Conservation (phyloP, 1,140 invertebrate species). For the Aphaenogaster floridana region DNA sequence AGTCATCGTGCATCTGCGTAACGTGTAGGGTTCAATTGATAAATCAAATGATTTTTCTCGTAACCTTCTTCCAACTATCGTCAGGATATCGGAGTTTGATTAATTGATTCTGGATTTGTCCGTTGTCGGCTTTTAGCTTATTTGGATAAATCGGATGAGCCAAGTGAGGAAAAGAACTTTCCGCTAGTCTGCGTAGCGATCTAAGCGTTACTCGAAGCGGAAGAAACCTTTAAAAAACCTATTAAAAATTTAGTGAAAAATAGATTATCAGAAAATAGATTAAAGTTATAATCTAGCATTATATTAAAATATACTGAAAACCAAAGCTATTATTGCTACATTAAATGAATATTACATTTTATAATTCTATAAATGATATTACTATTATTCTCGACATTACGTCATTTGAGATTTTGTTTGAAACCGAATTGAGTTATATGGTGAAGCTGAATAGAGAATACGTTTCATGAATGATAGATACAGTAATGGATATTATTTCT, state of each 20-base stretch:
- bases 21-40: constrained; percentile 26
- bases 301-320: background rate
- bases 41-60: constrained; percentile 44
- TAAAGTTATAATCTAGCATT: background rate
- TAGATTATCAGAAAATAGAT: background rate
- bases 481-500: background rate
- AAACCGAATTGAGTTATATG: background rate
- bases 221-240: background rate
- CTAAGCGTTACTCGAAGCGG: background rate
- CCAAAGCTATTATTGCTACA: background rate
- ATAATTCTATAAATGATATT: background rate
- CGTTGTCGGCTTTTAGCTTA: background rate
- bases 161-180: constrained; percentile 1
- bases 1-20: constrained; percentile 52
- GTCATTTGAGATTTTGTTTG: background rate
- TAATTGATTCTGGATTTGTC: constrained; percentile 60
- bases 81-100: constrained; percentile 37
- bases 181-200: background rate
- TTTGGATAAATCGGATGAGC: constrained; percentile 50
- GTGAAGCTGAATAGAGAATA: background rate
- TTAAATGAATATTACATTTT: background rate
- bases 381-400: background rate
- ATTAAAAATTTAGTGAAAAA: background rate
- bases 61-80: constrained; percentile 21
- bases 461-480: background rate